phyloP scores from a whole-genome alignment of 2,113 vertebrate genomes.

The Labeo rohita region DNA sequence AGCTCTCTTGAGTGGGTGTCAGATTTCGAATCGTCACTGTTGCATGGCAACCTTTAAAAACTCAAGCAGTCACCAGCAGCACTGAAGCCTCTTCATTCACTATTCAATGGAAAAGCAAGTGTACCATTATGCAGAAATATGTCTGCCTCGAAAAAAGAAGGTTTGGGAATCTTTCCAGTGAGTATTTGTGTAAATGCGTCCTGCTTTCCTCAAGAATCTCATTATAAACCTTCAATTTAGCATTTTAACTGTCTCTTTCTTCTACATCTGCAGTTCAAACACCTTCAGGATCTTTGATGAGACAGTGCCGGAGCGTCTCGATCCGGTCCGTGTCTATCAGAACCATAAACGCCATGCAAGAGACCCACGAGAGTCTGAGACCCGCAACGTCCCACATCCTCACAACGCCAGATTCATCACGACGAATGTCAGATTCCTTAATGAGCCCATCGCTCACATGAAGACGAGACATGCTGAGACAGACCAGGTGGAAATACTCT shows the following conservation, averaged over 20 bases:
- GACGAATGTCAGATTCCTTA: slow-evolving; percentile 67
- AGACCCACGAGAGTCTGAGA: slow-evolving; percentile 28
- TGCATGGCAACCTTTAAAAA: slow-evolving; percentile 52
- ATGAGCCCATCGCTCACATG: slow-evolving; percentile 66
- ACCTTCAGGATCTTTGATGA: slow-evolving; percentile 65
- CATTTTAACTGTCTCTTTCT: neutral
- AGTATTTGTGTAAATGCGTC: slow-evolving; percentile 1
- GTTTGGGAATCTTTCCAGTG: slow-evolving; percentile 53
- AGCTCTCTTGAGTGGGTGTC: neutral
- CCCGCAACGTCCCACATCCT: slow-evolving; percentile 61
- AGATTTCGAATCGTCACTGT: slow-evolving; percentile 36
- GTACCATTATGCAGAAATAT: slow-evolving; percentile 52
- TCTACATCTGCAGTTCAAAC: slow-evolving; percentile 67
- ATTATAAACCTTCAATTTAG: neutral
- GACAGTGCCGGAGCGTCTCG: slow-evolving; percentile 55
- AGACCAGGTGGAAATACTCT: slow-evolving; percentile 59
- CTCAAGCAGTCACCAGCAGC: neutral
- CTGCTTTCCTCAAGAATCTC: neutral
- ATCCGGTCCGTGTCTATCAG: slow-evolving; percentile 36
- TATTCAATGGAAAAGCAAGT: neutral
- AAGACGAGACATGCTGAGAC: slow-evolving; percentile 57
- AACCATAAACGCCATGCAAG: slow-evolving; percentile 25
- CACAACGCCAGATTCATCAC: slow-evolving; percentile 69
- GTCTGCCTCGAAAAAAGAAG: slow-evolving; percentile 57
- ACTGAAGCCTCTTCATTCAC: neutral